phyloP scores from a whole-genome alignment of 2,113 vertebrate species.

The Montifringilla adamsi region DNA sequence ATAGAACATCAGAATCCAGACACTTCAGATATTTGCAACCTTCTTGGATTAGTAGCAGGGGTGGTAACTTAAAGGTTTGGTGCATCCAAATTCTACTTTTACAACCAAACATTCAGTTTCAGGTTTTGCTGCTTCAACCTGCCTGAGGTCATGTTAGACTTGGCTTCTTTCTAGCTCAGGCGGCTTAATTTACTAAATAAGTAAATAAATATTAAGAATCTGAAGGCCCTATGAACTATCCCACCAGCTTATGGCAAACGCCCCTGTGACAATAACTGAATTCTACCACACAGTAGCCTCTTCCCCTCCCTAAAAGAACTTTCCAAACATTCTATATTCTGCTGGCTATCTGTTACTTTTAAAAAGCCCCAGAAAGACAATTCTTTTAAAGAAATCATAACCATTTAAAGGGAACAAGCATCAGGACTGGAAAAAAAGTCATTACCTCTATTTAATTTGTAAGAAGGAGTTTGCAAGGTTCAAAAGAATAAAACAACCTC shows the following conservation, averaged over 20 bases:
- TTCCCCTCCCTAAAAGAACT: background rate
- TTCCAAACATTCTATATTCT: background rate
- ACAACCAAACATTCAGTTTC: background rate
- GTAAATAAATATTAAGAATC: background rate
- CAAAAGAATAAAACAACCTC: background rate
- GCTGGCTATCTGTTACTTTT: background rate
- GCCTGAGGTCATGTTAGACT: background rate
- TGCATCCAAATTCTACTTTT: background rate
- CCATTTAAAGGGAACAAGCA: background rate
- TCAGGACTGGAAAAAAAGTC: background rate
- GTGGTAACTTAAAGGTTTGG: background rate
- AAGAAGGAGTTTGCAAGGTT: background rate
- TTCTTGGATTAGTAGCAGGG: background rate
- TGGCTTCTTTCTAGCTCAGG: background rate
- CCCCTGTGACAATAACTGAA: background rate
- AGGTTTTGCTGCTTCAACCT: background rate
- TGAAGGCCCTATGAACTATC: background rate
- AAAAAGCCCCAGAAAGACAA: background rate
- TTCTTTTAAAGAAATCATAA: background rate
- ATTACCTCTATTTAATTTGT: background rate
- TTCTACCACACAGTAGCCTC: background rate
- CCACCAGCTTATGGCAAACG: background rate
- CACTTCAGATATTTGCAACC: background rate
- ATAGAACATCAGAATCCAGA: background rate
- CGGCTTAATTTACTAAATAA: background rate